phyloP scores from a whole-genome alignment of 1,140 invertebrate genomes.

The Caenorhabditis briggsae region DNA sequence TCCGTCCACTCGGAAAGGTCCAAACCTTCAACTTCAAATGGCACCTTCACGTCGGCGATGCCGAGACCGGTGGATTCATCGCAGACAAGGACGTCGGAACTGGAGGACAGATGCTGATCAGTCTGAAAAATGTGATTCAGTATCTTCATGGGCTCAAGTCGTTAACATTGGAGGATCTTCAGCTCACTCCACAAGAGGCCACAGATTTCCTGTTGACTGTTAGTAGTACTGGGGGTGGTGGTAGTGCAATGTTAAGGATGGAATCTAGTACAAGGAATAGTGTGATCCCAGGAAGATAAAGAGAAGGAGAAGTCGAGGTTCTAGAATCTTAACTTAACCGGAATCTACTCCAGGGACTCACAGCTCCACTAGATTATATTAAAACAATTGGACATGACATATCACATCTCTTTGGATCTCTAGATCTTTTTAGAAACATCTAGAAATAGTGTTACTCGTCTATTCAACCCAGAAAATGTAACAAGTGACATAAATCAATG shows the following conservation, averaged over 20 bases:
- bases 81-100: conserved; percentile 42
- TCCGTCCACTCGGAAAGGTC: conserved; percentile 1
- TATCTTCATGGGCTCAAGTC: conserved; percentile 51
- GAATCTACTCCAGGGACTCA: conserved; percentile 9
- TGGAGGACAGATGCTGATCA: conserved; percentile 25
- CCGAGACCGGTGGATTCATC: conserved; percentile 2
- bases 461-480: too few relatives aligned
- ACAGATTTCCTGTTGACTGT: conserved; percentile 22
- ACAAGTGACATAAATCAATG: too few relatives aligned
- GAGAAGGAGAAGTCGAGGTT: not conserved
- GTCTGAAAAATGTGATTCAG: not conserved
- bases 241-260: not conserved
- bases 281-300: conserved; percentile 28
- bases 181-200: conserved; percentile 13
- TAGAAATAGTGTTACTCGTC: too few relatives aligned
- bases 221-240: not conserved
- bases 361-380: not conserved
- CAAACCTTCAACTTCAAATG: conserved; percentile 51
- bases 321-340: not conserved
- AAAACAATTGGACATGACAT: not conserved
- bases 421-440: not conserved
- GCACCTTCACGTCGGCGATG: conserved; percentile 43
- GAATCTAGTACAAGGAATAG: not conserved
- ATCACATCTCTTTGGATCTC: not conserved
- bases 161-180: conserved; percentile 25